These are phyloP conservation scores for Bimastos eiseni DNA, from an alignment of 2,888 invertebrate genomes.

Conservation along the genomic window DNA sequence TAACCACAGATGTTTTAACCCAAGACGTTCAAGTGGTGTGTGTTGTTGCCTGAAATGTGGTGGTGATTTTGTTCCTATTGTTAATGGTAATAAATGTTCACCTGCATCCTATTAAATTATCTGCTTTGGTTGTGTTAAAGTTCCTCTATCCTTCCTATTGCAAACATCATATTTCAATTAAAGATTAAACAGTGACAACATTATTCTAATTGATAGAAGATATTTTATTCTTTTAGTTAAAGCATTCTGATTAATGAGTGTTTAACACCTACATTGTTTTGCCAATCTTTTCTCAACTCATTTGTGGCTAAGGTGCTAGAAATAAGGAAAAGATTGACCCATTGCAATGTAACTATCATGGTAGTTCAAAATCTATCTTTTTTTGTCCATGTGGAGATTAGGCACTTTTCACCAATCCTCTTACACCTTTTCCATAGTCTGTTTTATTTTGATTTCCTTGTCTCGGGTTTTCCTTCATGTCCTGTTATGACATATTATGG, in stretches of 20 bases:
- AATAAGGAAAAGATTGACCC: too few relatives aligned
- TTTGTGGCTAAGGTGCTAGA: background rate
- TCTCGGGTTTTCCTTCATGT: too few relatives aligned
- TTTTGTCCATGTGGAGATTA: too few relatives aligned
- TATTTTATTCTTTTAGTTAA: background rate
- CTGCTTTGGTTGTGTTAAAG: background rate
- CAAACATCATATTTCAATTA: background rate
- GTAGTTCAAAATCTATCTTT: too few relatives aligned
- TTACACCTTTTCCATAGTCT: too few relatives aligned
- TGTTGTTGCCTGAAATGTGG: background rate
- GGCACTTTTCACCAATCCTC: too few relatives aligned
- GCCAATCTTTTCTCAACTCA: conserved; percentile 3
- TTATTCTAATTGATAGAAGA: background rate
- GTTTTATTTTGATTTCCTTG: too few relatives aligned
- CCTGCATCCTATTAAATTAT: background rate
- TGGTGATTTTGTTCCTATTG: background rate
- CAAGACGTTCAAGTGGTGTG: background rate
- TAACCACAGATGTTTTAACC: background rate
- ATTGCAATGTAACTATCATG: too few relatives aligned
- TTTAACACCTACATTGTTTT: background rate
- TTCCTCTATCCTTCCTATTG: background rate
- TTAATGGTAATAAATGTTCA: background rate
- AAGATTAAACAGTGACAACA: background rate
- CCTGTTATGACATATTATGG: too few relatives aligned
- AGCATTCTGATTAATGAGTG: background rate